Evolutionary conservation across 2,113 vertebrate genomes (phyloP), one percentile per base, ranked within the genome.

Genomic region (Chitala chitala): DNA sequence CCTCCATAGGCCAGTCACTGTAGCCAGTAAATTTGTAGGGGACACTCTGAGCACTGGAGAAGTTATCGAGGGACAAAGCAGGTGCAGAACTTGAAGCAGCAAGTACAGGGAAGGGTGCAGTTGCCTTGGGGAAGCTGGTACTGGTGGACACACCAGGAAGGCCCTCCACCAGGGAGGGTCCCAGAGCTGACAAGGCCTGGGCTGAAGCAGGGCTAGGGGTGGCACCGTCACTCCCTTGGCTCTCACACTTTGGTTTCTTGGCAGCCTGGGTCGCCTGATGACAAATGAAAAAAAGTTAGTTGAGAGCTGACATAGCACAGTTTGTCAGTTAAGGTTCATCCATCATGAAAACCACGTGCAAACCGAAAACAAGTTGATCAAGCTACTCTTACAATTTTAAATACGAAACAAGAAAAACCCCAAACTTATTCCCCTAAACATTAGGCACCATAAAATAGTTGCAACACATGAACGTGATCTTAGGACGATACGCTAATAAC

Each of bases 221-320:
- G 0, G 92, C 85, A 61, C 85, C 87, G 73, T 95, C 95, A 26
- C 89, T 86, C 2, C 91, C 75, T 40, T 91, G 85, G 70, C 92
- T 90, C 4, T 99, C 96, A 1, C 87, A 87, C 92, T 98, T 98
- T 83, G 96, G 94, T 89, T 98, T 98, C 89, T 78, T 95, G 77
- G 94, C 94, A 75, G 95, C 94, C 87, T 98, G 93, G 77, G 85
- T 93, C 70, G 96, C 97, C 97, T 99, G 72, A 59, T 79, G 72
- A 38, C 33, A 29, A 36, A 77, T 12, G n/a, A 15, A 58, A 26
- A 58, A 48, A 38, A 10, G 17, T 9, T 38, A 55, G 48, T 51
- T 51, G 12, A 51, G n/a, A n/a, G n/a, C n/a, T n/a, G n/a, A n/a
- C n/a, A n/a, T n/a, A n/a, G n/a, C n/a, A n/a, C n/a, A n/a, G n/a